Evolutionary conservation across 2,888 invertebrate genomes (phyloP).

Genomic region (Hirtodrosophila histrioides): DNA sequence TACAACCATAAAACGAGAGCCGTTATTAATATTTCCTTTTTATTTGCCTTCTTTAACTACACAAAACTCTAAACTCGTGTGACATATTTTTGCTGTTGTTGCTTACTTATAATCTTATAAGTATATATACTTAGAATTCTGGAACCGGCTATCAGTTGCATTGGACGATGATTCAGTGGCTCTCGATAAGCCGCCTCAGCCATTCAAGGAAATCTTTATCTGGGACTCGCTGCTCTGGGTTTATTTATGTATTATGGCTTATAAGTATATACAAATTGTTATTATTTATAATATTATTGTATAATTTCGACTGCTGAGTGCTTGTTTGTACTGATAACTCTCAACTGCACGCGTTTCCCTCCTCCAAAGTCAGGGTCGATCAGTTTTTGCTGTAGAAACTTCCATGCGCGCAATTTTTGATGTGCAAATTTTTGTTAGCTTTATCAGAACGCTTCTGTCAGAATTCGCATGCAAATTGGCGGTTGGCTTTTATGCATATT

Average conservation of each 20-base stretch:
- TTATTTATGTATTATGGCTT: constrained; percentile 5
- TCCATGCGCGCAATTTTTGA: background rate
- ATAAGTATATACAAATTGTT: background rate
- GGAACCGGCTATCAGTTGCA: constrained; percentile 1
- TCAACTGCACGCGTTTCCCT: constrained; percentile 16
- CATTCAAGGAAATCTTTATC: constrained; percentile 31
- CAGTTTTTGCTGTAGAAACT: too few species aligned
- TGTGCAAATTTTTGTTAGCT: constrained; percentile 11
- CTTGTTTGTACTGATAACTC: constrained; percentile 14
- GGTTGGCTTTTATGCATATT: constrained; percentile 15
- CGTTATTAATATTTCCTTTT: constrained; percentile 40
- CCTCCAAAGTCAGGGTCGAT: constrained; percentile 7
- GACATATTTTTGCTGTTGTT: constrained; percentile 12
- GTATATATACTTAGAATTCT: background rate
- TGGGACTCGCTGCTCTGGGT: background rate
- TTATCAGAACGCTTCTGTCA: constrained; percentile 2
- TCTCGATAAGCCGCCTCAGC: constrained; percentile 28
- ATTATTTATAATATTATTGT: constrained; percentile 7
- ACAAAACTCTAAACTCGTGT: constrained; percentile 8
- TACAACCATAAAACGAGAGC: constrained; percentile 26
- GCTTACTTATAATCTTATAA: background rate
- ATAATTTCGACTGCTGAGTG: constrained; percentile 1
- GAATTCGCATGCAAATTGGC: constrained; percentile 25
- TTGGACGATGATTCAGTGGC: constrained; percentile 29
- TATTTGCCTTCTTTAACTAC: constrained; percentile 19